Evolutionary conservation across 2,113 vertebrate species (phyloP), one percentile per base, ranked within the genome.

Genomic region (Phrynosoma platyrhinos): DNA sequence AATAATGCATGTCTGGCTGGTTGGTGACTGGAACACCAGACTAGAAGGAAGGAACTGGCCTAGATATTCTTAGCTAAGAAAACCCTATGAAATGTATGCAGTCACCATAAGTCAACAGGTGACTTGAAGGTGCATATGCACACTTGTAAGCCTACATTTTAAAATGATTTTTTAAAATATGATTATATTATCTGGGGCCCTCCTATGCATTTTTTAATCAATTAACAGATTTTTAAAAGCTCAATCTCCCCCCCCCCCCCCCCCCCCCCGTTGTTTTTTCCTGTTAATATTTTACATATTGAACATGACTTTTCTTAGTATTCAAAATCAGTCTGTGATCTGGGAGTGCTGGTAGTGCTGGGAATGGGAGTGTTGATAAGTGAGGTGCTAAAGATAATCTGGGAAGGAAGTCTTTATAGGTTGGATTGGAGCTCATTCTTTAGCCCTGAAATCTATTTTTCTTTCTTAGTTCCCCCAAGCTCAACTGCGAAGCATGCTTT

Each of bases 401-500:
- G 9, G 30, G 47, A 14, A 14, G 9, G 10, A 14, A 9, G 25
- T 8, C 36, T 81, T 53, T 62, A 18, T 62, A 36, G 8, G 7
- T 21, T 62, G 30, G 53, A 62, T 23, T 3, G 2, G 18, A 25
- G 21, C 62, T 16, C 1, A 25, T 69, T n/a, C 66, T 47, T 64
- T 64, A 58, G 27, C 10, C 4, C 53, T 62, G 0, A 58, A 72
- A 30, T 47, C 87, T 75, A 81, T 93, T 90, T 90, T 92, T 89
- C 76, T 47, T 85, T 95, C 40, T 85, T 91, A 97, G 97, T 76
- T 81, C 94, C 23, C 90, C 95, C 0, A 58, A 84, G 68, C 85
- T 62, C 27, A 94, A 93, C 77, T 21, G 0, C 36, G 91, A 94
- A 87, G 91, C 89, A 83, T 94, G 79, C 89, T 89, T 92, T 9